Percentiles rank a stretch among this genome's conserved stretches.
These are phyloP conservation scores for Probosciger aterrimus DNA, from an alignment of 2,113 vertebrate species.

Conservation along the genomic window DNA sequence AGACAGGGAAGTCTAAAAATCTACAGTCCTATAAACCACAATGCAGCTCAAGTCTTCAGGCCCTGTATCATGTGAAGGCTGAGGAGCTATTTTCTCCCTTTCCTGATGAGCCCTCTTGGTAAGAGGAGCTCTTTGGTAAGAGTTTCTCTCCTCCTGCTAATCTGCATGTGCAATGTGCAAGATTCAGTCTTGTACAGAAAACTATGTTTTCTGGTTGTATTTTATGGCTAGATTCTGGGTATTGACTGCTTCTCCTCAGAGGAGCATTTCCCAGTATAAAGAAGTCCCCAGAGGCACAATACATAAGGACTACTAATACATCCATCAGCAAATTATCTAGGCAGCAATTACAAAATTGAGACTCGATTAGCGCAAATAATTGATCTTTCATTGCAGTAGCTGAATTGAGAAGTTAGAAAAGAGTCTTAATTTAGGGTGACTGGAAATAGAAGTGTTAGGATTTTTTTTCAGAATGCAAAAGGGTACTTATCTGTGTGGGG, in stretches of 20 bases:
- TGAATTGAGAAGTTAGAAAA: not conserved
- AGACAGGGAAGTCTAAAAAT: not conserved
- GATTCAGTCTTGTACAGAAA: not conserved
- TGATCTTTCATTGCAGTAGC: not conserved
- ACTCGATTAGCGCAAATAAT: not conserved
- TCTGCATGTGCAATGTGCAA: not conserved
- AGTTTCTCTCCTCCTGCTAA: not conserved
- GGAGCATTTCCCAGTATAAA: not conserved
- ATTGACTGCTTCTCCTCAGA: not conserved
- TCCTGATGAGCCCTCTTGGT: not conserved
- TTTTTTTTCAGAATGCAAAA: not conserved
- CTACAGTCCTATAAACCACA: not conserved
- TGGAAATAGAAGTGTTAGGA: not conserved
- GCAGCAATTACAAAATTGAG: not conserved
- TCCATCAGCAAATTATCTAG: constrained; percentile 18
- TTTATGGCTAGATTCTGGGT: not conserved
- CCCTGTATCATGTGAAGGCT: not conserved
- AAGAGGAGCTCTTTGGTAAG: not conserved
- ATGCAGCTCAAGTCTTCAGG: not conserved
- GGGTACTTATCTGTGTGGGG: not conserved
- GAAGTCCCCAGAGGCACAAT: not conserved
- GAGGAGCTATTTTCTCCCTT: not conserved
- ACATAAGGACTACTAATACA: not conserved
- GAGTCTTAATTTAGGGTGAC: not conserved
- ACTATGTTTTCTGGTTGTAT: not conserved